phyloP scores from a whole-genome alignment of 2,113 vertebrate species.

The Cyphomyrus discorhynchus region DNA sequence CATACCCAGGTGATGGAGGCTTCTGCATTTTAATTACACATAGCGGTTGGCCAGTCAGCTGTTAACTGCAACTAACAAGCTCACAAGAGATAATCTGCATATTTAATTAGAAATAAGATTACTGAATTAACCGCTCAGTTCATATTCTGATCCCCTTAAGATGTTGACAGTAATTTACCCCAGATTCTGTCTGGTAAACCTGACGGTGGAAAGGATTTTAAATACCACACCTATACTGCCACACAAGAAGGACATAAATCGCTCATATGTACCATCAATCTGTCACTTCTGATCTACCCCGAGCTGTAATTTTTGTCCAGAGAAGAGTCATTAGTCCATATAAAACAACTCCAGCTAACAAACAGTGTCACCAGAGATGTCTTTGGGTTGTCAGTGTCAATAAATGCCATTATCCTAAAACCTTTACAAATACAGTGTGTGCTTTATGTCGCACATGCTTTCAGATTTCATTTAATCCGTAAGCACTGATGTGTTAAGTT shows the following conservation, averaged over 20 bases:
- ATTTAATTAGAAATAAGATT: conserved; percentile 4
- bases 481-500: background rate
- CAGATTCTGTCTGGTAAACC: background rate
- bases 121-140: background rate
- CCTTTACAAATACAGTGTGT: background rate
- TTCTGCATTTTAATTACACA: background rate
- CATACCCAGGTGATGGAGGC: background rate
- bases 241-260: background rate
- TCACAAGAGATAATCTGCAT: conserved; percentile 4
- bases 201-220: background rate
- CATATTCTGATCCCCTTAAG: background rate
- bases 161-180: background rate
- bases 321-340: background rate
- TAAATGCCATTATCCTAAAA: background rate
- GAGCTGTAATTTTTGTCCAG: background rate
- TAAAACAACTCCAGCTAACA: background rate
- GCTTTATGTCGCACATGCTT: background rate
- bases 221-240: background rate
- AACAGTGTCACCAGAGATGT: background rate
- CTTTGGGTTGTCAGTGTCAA: background rate
- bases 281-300: background rate
- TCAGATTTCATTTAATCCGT: background rate
- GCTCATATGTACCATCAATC: background rate
- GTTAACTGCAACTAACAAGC: background rate
- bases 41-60: background rate